Evolutionary conservation across 2,797 vertebrate genomes (phyloP), one percentile per base, ranked within the genome.

Genomic region (Potorous gilbertii): DNA sequence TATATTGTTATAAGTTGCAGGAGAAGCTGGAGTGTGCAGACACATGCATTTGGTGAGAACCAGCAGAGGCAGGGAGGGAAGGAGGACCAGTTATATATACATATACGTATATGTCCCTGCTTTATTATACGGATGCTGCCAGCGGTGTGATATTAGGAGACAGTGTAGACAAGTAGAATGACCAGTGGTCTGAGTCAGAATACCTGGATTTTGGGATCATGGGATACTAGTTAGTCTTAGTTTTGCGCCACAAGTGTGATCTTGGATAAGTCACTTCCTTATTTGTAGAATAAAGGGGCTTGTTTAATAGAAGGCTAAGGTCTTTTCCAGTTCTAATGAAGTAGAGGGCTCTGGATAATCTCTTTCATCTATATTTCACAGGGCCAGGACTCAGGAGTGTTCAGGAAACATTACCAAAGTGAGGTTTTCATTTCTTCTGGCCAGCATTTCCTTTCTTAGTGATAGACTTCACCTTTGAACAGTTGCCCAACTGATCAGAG

Each of bases 371-470:
- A 81, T 27, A 21, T 46, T 46, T 81, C 21, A 27, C 10, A 9
- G 40, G 21, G 18, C 74, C 74, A 81, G 40, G 18, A 46, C 46
- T 81, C 40, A 81, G 40, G 40, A 50, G 18, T 16, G 16, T n/a
- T 57, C 0, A 34, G 89, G 54, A 90, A n/a, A 81, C 74, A 81
- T 81, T 81, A 3, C 55, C 54, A 90, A 28, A 46, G 56, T 81
- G 14, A 55, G 46, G 14, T 93, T 55, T 74, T 92, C 55, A 14
- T 29, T 55, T 54, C 5, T 8, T 13, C 28, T 40, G 91, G 8
- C 55, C 52, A 81, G 13, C 28, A 87, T 66, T 95, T 96, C 89
- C 55, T 94, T 31, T 54, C 14, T 4, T 91, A 56, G 93, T 16
- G n/a, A 81, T 81, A 81, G 0, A 27, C 74, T 81, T 27, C 9